phyloP scores from a whole-genome alignment of 2,888 invertebrate genomes.

The Drosophila colorata region DNA sequence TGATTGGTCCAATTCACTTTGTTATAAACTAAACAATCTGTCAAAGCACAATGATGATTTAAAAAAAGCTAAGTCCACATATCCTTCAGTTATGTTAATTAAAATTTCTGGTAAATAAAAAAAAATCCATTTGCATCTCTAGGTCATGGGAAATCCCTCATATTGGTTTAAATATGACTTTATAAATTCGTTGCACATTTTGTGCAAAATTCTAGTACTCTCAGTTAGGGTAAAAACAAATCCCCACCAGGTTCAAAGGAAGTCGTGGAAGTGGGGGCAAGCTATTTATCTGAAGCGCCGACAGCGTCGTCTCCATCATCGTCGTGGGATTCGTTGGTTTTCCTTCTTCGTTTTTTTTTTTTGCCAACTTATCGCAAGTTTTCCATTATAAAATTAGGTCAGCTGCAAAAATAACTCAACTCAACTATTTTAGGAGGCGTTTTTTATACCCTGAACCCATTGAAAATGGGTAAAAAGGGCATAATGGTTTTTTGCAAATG shows the following conservation, averaged over 20 bases:
- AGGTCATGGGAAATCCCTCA: too few species aligned
- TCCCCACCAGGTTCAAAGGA: slow-evolving; percentile 21
- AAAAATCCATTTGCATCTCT: too few species aligned
- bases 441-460: too few species aligned
- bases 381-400: slow-evolving; percentile 83
- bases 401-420: slow-evolving; percentile 82
- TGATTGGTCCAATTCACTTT: too few species aligned
- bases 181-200: background rate
- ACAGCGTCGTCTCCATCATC: slow-evolving; percentile 46
- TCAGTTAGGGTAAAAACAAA: slow-evolving; percentile 19
- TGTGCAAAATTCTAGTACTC: background rate
- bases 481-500: too few species aligned
- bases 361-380: slow-evolving; percentile 78
- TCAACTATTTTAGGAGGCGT: slow-evolving; percentile 69
- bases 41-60: background rate
- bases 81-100: too few species aligned
- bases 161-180: too few species aligned
- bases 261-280: slow-evolving; percentile 42
- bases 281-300: slow-evolving; percentile 73
- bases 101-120: too few species aligned
- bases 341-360: slow-evolving; percentile 35
- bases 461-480: too few species aligned
- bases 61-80: too few species aligned
- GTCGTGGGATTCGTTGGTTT: slow-evolving; percentile 28
- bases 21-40: too few species aligned